Evolutionary conservation across 2,113 vertebrate species (phyloP), one percentile per base, ranked within the genome.

Genomic region (Polyodon spathula): DNA sequence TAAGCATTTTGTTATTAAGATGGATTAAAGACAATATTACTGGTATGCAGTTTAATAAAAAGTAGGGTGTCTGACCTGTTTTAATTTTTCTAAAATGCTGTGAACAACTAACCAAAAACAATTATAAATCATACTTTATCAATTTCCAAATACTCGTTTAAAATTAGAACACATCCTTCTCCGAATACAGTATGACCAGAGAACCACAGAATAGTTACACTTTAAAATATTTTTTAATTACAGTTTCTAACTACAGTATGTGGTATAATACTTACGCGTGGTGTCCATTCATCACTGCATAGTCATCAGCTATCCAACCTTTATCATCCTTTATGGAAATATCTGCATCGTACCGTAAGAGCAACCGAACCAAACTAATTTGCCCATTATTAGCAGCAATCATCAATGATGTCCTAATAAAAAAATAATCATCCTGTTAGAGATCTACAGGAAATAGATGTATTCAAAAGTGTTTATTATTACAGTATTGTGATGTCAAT

Each of bases 251-350:
- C 4, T 50, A n/a, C 15, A 12, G 15, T 50, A 37, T 40, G 8
- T 48, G 27, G 16, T 16, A 48, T 6, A 60, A 51, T 63, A 59
- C 82, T 86, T 82, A 95, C 92, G 83, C 84, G 64, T 88, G 82
- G 78, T 93, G 84, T 15, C 86, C 90, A 66, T 87, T 85, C 76
- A 83, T 86, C 46, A 80, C 72, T 56, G 90, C 91, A 55, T 91
- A 81, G 75, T 93, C 88, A 62, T 93, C 88, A 70, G 92, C 88
- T 46, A 89, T 89, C 86, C 83, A 85, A 60, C 90, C 89, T 2
- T 86, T 90, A 60, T 63, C 54, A 64, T 94, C 91, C 66, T 87
- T 90, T 40, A 87, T 71, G 1, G 71, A 81, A 66, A 87, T 70
- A 69, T 93, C 85, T n/a, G 90, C 85, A 8, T 88, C 71, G 52